Conservation (phyloP, 2,888 invertebrate species). For the Amblyjoppa fuscipennis region DNA sequence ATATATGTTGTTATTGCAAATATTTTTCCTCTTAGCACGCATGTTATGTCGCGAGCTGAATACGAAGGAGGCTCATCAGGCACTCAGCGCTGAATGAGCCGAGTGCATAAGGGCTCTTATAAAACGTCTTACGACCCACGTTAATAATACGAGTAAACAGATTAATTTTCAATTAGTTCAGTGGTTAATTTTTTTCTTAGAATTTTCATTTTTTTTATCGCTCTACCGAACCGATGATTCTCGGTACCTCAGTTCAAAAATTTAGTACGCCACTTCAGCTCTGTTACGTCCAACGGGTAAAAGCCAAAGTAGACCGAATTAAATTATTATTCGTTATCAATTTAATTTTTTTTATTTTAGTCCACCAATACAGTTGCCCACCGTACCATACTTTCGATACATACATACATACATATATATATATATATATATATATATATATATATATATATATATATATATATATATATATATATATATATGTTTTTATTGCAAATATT, state of each 20-base stretch:
- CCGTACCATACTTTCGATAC: too few relatives aligned
- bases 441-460: too few relatives aligned
- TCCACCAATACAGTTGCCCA: too few relatives aligned
- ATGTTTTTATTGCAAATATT: not conserved
- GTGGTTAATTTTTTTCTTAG: not conserved
- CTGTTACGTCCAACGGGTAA: not conserved
- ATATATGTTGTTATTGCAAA: not conserved
- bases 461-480: too few relatives aligned
- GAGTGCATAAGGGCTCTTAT: not conserved
- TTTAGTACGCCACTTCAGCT: not conserved
- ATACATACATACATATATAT: too few relatives aligned
- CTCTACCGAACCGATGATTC: too few relatives aligned
- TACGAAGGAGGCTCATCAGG: not conserved
- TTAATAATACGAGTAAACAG: not conserved
- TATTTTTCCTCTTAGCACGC: not conserved
- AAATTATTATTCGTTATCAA: not conserved
- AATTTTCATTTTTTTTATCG: not conserved
- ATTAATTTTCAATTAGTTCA: not conserved
- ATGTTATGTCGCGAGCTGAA: not conserved
- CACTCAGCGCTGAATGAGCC: not conserved
- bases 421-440: too few relatives aligned
- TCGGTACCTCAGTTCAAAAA: not conserved
- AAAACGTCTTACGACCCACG: slow-evolving; percentile 25
- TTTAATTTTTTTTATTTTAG: too few relatives aligned
- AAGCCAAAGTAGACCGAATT: not conserved